These are phyloP conservation scores for Rotaria magnacalcarata DNA, from an alignment of 2,888 invertebrate genomes.

Conservation along the genomic window DNA sequence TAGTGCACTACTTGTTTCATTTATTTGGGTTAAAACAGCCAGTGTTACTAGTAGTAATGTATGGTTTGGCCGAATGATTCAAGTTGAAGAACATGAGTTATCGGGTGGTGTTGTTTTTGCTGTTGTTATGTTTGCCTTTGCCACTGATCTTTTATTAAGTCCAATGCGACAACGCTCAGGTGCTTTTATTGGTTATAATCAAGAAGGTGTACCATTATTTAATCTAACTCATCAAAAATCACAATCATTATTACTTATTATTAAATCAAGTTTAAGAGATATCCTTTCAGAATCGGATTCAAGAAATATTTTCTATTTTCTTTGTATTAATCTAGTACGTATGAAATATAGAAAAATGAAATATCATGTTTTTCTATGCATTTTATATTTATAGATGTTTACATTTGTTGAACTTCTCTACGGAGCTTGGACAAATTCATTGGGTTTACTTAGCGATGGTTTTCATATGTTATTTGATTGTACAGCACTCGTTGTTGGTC, in stretches of 20 bases:
- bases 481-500: constrained; percentile 64
- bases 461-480: constrained; percentile 67
- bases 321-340: constrained; percentile 42
- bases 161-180: constrained; percentile 34
- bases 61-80: background rate
- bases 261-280: constrained; percentile 38
- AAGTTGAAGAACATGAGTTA: constrained; percentile 38
- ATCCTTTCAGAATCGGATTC: constrained; percentile 40
- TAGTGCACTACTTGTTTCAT: constrained; percentile 25
- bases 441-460: constrained; percentile 65
- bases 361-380: background rate
- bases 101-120: constrained; percentile 44
- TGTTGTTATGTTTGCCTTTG: constrained; percentile 39
- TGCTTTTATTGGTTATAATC: constrained; percentile 44
- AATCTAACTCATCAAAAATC: constrained; percentile 31
- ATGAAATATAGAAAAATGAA: background rate
- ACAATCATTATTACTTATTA: constrained; percentile 34
- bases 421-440: constrained; percentile 64
- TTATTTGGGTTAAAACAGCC: constrained; percentile 33
- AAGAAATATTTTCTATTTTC: constrained; percentile 46
- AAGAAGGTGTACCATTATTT: constrained; percentile 40
- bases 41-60: background rate
- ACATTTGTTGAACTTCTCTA: constrained; percentile 64
- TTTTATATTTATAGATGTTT: constrained; percentile 50
- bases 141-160: constrained; percentile 34